Conservation (phyloP, 2,797 vertebrate species). For the Hypotaenidia philippensis region DNA sequence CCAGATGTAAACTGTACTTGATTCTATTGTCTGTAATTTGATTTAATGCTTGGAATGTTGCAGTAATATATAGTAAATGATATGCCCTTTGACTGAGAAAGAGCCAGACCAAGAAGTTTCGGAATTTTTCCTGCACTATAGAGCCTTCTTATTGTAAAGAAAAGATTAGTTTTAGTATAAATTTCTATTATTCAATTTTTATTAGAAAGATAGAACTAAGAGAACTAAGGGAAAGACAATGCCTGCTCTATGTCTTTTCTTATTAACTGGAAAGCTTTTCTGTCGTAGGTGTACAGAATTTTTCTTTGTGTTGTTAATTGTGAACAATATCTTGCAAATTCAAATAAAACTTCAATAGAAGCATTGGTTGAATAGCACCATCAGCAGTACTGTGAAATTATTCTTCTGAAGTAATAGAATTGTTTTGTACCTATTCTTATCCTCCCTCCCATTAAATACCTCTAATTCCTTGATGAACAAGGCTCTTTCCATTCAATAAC, state of each 20-base stretch:
- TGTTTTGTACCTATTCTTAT: neutral
- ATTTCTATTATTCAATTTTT: constrained; percentile 1
- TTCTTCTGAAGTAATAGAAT: neutral
- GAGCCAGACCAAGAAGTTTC: neutral
- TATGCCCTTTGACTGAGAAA: constrained; percentile 48
- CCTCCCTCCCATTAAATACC: neutral
- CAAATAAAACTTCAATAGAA: neutral
- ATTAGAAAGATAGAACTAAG: neutral
- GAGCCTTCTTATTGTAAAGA: neutral
- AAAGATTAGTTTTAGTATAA: neutral
- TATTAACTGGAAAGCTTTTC: neutral
- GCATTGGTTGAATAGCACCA: neutral
- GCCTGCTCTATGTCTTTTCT: neutral
- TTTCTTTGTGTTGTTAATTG: neutral
- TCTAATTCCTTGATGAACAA: neutral
- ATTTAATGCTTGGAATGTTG: constrained; percentile 65
- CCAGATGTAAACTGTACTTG: constrained; percentile 56
- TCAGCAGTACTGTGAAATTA: neutral
- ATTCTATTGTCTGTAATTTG: constrained; percentile 65
- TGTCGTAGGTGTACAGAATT: neutral
- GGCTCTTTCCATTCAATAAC: neutral
- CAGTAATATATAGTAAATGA: constrained; percentile 52
- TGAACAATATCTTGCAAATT: neutral
- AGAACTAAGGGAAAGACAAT: neutral
- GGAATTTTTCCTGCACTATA: neutral